Evolutionary conservation across 2,113 vertebrate genomes (phyloP), one percentile per base, ranked within the genome.

Genomic region (Oreochromis niloticus): DNA sequence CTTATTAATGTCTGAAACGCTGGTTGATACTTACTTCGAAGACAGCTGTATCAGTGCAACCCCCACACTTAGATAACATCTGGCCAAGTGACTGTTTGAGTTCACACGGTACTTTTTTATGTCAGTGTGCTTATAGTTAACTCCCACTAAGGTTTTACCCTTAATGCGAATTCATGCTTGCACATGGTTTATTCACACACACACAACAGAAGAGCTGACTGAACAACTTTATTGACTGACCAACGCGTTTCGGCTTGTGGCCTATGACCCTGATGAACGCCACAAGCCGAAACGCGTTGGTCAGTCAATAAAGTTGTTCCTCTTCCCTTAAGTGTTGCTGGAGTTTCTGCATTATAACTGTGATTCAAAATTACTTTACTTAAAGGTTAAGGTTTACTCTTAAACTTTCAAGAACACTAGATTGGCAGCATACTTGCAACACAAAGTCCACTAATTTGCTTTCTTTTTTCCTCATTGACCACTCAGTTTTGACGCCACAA

Each of bases 1-100:
- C 91, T 92, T 92, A 94, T 94, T 95, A 92, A 96, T 94, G 92
- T 92, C 91, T 94, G 85, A 91, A 94, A 93, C 39, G 59, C 46
- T 46, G 85, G 68, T 89, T 85, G 89, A 95, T 89, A 83, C 84
- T 87, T 85, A 90, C 85, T 90, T 92, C 82, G 90, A 89, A 94
- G 87, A 88, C 87, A 92, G 92, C 91, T 94, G 92, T 87, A 88
- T 89, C 85, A 63, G 87, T 48, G 57, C 82, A 56, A 46, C 68
- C 75, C 85, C 73, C 81, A 30, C 81, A 27, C 87, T 63, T 84
- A 80, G 68, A 88, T 48, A 92, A 84, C 90, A 95, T 95, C 92
- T 91, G 92, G 85, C 87, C 85, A 46, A 50, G 81, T 56, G 84
- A 87, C 82, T 91, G 85, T 43, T 82, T 88, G 73, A 87, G 89